These are phyloP conservation scores for Protonibea diacanthus DNA, from an alignment of 2,797 vertebrate genomes.

Conservation along the genomic window DNA sequence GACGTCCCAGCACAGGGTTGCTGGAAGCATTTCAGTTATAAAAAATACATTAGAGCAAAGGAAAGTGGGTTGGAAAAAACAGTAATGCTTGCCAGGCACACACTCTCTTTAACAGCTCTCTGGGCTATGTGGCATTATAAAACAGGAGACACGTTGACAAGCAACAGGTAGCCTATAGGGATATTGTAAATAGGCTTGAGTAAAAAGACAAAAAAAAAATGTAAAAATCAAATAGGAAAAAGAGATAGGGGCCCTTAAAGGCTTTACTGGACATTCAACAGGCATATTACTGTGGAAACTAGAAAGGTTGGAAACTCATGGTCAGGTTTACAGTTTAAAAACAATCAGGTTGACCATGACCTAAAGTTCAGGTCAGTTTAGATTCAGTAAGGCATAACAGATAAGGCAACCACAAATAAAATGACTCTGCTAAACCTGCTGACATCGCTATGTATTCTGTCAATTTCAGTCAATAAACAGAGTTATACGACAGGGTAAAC, in stretches of 20 bases:
- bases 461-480: conserved; percentile 4
- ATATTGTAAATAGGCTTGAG: conserved; percentile 9
- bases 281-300: neutral
- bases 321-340: neutral
- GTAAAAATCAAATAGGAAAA: neutral
- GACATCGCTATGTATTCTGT: neutral
- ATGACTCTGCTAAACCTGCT: neutral
- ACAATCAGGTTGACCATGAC: neutral
- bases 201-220: neutral
- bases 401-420: neutral
- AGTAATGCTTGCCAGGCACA: conserved; percentile 47
- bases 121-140: conserved; percentile 43
- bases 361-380: neutral
- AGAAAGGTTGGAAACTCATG: neutral
- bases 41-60: conserved; percentile 59
- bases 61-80: conserved; percentile 52
- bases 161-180: conserved; percentile 51
- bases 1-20: conserved; percentile 24
- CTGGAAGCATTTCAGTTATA: conserved; percentile 58
- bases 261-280: conserved; percentile 16
- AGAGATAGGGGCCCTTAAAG: neutral
- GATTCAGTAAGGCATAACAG: neutral
- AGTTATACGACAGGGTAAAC: neutral
- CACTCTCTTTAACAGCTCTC: conserved; percentile 52
- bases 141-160: conserved; percentile 46